Evolutionary conservation across 2,113 vertebrate species (phyloP).

Genomic region (Saimiri boliviensis): DNA sequence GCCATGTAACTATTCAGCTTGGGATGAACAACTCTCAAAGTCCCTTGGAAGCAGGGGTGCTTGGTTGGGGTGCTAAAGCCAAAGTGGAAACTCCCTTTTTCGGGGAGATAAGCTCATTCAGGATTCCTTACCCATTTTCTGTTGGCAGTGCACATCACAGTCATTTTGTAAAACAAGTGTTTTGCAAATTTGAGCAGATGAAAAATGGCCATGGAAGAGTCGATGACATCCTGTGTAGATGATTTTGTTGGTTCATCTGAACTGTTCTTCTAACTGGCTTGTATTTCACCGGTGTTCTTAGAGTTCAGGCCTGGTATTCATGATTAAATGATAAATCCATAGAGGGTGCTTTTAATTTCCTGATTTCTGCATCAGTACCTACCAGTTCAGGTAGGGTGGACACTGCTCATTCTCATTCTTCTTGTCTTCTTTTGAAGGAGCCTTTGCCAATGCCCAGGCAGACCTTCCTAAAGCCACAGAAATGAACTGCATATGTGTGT

Average conservation of each 20-base stretch:
- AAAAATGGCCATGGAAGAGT: background rate
- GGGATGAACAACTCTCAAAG: background rate
- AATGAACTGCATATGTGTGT: fast-evolving
- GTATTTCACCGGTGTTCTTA: background rate
- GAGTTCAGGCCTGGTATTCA: background rate
- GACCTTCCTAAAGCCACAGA: background rate
- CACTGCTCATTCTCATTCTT: background rate
- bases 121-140: background rate
- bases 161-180: background rate
- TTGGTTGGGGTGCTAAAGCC: background rate
- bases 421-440: background rate
- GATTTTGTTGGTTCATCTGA: background rate
- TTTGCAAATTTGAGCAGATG: background rate
- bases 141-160: background rate
- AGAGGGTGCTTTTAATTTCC: background rate
- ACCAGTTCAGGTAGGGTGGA: background rate
- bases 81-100: background rate
- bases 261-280: background rate
- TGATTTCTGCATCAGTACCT: background rate
- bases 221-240: background rate
- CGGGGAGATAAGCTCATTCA: background rate
- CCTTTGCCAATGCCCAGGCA: background rate
- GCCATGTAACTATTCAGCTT: background rate
- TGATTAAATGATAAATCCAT: background rate
- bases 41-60: background rate